Conservation (phyloP, 1,140 invertebrate genomes). For the Meteorus sp. region DNA sequence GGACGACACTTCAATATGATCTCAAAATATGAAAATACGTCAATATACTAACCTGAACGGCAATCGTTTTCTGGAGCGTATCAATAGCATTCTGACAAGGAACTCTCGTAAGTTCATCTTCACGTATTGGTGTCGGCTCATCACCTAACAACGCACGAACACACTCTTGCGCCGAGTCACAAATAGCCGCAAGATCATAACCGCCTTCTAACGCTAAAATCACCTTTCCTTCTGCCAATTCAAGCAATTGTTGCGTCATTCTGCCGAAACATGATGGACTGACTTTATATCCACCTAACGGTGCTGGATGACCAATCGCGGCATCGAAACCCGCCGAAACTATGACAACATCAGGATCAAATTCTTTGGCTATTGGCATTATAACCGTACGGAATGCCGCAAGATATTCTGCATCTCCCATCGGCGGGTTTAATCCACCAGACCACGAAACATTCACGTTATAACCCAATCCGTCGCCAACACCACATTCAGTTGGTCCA, state of each 20-base stretch:
- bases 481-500: conserved; percentile 87
- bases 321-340: conserved; percentile 99
- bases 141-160: conserved; percentile 89
- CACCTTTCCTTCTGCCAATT: conserved; percentile 85
- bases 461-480: conserved; percentile 88
- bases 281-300: conserved; percentile 92
- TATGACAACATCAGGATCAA: conserved; percentile 91
- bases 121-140: conserved; percentile 72
- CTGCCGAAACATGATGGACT: conserved; percentile 94
- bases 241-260: conserved; percentile 94
- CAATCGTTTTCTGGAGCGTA: conserved; percentile 84
- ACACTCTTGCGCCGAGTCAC: conserved; percentile 96
- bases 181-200: conserved; percentile 94
- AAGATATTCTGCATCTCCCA: conserved; percentile 97
- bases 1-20: too few relatives aligned
- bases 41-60: conserved; percentile 74
- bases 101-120: conserved; percentile 75
- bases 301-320: conserved; percentile 87
- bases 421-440: conserved; percentile 85
- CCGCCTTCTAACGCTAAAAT: conserved; percentile 91
- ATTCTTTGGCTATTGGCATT: conserved; percentile 91
- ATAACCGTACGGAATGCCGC: conserved; percentile 93
- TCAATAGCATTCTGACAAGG: conserved; percentile 85
- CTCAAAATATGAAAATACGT: not conserved
- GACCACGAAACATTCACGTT: conserved; percentile 98